Evolutionary conservation across 2,113 vertebrate species (phyloP), one percentile per base, ranked within the genome.

Genomic region (Toxostoma redivivum): DNA sequence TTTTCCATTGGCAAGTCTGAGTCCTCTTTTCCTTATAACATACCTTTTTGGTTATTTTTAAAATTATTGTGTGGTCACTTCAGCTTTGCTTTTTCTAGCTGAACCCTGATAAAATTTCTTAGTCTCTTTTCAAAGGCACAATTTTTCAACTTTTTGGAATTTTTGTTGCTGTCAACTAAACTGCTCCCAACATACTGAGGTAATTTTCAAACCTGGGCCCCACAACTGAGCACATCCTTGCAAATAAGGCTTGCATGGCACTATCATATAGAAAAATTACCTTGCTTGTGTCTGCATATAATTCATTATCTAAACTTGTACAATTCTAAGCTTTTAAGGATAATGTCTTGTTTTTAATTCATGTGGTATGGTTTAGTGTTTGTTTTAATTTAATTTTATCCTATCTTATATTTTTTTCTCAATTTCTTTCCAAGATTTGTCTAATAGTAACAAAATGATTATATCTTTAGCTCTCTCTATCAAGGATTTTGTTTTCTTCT

Each of bases 191-290:
- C 54, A 50, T 27, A 51, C 30, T 60, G 60, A 74, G 50, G 44
- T 79, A 72, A 84, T 94, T 86, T 91, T 86, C 40, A 91, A 87
- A 85, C 38, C 47, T 92, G 50, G 37, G 45, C 60, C 33, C 48
- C 57, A 85, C 61, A 94, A 6, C 61, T 61, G 47, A 86, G 83
- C 48, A 51, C 58, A 86, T 64, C 40, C 15, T 89, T 89, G 48
- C 37, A 94, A 95, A 95, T 76, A 77, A 91, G 69, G 53, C 72
- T 94, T 92, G 38, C 27, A 65, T 35, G 65, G 56, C 35, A 51
- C 58, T 93, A 79, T 70, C 85, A 93, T 73, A 79, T 69, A 79
- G 62, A 94, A 79, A 74, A 81, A 89, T 60, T 77, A 90, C 53
- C 48, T 87, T 64, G 48, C 65, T 94, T 72, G 17, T 64, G 50